phyloP scores from a whole-genome alignment of 1,140 invertebrate genomes.

The Hormaphis cornu region DNA sequence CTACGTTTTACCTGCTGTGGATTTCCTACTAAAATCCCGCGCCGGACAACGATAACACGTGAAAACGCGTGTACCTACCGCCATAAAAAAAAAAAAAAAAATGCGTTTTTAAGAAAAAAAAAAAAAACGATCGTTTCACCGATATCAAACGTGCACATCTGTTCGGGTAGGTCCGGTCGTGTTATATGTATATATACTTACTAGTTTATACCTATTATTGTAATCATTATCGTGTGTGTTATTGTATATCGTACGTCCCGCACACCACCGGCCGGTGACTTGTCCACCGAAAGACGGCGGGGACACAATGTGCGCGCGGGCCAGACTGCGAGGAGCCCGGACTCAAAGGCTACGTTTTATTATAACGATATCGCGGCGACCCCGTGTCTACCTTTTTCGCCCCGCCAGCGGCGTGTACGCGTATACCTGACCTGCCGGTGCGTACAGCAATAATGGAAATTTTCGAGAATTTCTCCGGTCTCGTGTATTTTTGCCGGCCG shows the following conservation, averaged over 20 bases:
- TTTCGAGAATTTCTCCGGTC: conserved; percentile 17
- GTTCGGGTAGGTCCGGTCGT: no score
- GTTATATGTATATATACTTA: no score
- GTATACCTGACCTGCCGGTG: background rate
- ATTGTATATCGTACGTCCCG: background rate
- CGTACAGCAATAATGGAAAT: conserved; percentile 5
- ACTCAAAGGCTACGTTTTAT: no score
- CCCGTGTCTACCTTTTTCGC: conserved; percentile 19
- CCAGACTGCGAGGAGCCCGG: conserved; percentile 28
- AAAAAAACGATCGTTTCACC: background rate
- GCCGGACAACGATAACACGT: background rate
- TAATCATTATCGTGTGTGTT: no score
- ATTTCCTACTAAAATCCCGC: conserved; percentile 7
- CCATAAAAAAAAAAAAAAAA: background rate
- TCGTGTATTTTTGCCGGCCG: background rate
- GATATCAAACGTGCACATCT: conserved; percentile 1
- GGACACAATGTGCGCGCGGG: background rate
- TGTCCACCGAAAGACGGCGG: conserved; percentile 9
- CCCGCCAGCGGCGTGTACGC: background rate
- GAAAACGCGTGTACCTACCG: background rate
- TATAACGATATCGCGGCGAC: no score
- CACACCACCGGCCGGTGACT: background rate
- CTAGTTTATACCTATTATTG: no score
- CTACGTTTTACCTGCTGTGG: conserved; percentile 16
- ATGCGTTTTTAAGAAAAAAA: background rate